Base-by-base conservation (phyloP, 1,140 invertebrate genomes). In the Delia radicum region DNA sequence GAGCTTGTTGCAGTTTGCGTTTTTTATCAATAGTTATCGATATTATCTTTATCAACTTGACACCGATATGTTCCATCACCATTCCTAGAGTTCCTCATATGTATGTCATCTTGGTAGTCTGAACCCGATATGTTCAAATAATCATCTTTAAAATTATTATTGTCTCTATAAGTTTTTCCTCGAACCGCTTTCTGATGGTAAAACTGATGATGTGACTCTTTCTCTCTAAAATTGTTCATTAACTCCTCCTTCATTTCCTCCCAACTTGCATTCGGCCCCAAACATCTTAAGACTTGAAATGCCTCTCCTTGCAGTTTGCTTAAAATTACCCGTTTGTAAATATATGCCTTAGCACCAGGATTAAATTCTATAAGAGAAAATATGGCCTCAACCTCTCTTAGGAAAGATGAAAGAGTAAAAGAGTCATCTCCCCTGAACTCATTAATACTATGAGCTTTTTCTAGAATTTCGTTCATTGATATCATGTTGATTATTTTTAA, bases 231-330 rank as follows among this genome's bases (percentile, higher is more conserved):
- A 61, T 75, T 75, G 33, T 33, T 67, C 28, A 75, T 71, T 42
- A 75, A 42, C 33, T 21, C 69, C 26, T n/a, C 29, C 55, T 75
- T 75, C 27, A 55, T 61, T 26, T 75, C 65, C 12, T 71, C 42
- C 65, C 75, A 75, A 33, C 24, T 55, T 26, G 73, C 62, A 42
- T 69, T 33, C 31, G 73, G 13, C 24, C 69, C 75, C 28, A 77
- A 69, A 21, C 73, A 69, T 77, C 76, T 74, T 21, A 77, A 63
- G 48, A 74, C 62, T 46, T 77, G 62, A 31, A 77, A 73, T 67
- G 76, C 73, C 55, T 55, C 33, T 33, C 63, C 76, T 77, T 77
- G 76, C 61, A 77, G 74, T 74, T 77, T 77, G 48, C 74, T 77
- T 27, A 77, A 37, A 18, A 77, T 75, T 73, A 71, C 73, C 31